phyloP scores from a whole-genome alignment of 2,113 vertebrate species.

The Tragelaphus imberbis region DNA sequence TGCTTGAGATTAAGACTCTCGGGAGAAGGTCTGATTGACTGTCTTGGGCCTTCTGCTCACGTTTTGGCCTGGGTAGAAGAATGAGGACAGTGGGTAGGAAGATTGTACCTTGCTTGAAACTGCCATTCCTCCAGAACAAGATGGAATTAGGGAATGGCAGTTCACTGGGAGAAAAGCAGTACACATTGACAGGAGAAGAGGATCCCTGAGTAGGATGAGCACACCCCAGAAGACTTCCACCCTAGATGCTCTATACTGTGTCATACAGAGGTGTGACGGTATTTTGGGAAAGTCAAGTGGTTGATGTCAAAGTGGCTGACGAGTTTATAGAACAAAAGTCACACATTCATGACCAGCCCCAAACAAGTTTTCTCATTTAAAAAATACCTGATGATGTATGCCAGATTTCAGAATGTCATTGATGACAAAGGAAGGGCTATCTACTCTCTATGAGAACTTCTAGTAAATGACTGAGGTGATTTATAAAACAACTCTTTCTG shows the following conservation, averaged over 20 bases:
- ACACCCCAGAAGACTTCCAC: background rate
- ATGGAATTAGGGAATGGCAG: background rate
- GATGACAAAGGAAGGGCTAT: background rate
- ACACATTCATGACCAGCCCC: background rate
- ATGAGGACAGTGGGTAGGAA: no score
- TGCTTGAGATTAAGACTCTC: background rate
- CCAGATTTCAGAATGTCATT: background rate
- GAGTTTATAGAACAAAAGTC: background rate
- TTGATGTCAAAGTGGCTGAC: background rate
- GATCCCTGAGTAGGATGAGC: rapidly evolving
- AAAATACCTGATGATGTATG: background rate
- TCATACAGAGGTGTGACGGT: background rate
- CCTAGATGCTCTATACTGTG: background rate
- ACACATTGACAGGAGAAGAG: background rate
- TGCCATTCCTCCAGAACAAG: background rate
- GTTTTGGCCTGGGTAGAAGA: background rate
- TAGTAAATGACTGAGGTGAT: background rate
- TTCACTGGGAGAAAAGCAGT: background rate
- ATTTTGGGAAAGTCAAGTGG: background rate
- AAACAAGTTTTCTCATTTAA: background rate
- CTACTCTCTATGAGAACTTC: background rate
- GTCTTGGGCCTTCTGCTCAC: background rate
- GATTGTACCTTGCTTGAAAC: background rate
- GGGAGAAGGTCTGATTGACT: background rate
- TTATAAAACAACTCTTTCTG: background rate